Evolutionary conservation across 2,797 vertebrate genomes (phyloP).

Genomic region (Clarias laeviceps): DNA sequence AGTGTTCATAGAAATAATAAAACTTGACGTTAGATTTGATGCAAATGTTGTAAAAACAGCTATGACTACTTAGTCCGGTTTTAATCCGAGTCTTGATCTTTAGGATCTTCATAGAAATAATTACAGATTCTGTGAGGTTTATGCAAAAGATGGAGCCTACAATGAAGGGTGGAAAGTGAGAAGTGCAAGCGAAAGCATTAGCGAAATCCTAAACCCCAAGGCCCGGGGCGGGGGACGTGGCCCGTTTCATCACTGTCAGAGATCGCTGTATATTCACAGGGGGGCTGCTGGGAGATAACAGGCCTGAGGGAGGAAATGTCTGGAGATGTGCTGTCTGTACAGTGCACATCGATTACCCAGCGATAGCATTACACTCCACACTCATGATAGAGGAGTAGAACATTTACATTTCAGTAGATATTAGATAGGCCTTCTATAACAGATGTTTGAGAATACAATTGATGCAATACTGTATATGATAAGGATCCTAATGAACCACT

Average conservation of each 20-base stretch:
- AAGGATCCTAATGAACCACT: neutral
- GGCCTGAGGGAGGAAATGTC: conserved; percentile 47
- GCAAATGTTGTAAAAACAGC: neutral
- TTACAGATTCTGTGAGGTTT: neutral
- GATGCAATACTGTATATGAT: neutral
- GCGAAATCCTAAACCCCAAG: conserved; percentile 55
- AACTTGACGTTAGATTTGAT: neutral
- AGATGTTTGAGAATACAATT: conserved; percentile 7
- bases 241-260: conserved; percentile 67
- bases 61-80: neutral
- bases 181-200: conserved; percentile 48
- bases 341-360: conserved; percentile 39
- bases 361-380: conserved; percentile 36
- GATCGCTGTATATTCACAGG: conserved; percentile 53
- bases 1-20: neutral
- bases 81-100: neutral
- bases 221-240: conserved; percentile 47
- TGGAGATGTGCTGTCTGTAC: conserved; percentile 38
- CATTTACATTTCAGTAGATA: conserved; percentile 24
- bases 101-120: neutral
- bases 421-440: conserved; percentile 21
- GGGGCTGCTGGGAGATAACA: conserved; percentile 57
- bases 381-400: conserved; percentile 26
- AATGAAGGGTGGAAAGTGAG: conserved; percentile 55
- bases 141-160: conserved; percentile 28